Conservation (phyloP, 2,888 invertebrate genomes). For the Caenorhabditis drosophilae region DNA sequence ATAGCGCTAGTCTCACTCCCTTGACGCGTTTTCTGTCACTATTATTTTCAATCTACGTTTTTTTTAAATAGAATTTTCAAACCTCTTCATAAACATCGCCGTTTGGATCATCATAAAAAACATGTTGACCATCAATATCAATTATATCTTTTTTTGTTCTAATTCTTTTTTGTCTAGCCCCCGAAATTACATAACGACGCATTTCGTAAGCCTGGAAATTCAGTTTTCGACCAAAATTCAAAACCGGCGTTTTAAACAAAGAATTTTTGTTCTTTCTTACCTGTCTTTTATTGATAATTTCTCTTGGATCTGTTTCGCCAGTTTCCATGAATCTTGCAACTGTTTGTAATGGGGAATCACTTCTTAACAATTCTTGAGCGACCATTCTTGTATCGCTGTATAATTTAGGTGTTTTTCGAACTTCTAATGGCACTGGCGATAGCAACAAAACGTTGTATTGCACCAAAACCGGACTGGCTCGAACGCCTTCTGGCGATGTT, state of each 20-base stretch:
- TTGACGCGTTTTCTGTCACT: no score
- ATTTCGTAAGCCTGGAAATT: conserved; percentile 29
- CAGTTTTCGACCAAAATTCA: no score
- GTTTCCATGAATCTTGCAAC: conserved; percentile 29
- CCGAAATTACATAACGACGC: conserved; percentile 28
- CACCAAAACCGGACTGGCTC: conserved; percentile 31
- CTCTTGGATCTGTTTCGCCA: conserved; percentile 36
- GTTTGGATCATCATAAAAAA: conserved; percentile 19
- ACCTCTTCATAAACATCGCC: conserved; percentile 31
- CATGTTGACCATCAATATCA: conserved; percentile 3
- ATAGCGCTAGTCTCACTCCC: no score
- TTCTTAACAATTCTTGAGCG: conserved; percentile 27
- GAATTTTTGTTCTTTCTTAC: neutral
- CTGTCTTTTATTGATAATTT: conserved; percentile 35
- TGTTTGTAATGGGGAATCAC: conserved; percentile 28
- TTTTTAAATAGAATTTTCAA: neutral
- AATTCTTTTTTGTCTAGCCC: conserved; percentile 6
- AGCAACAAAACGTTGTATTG: conserved; percentile 30
- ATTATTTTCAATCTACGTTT: neutral
- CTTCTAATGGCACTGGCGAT: conserved; percentile 17
- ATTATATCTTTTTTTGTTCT: conserved; percentile 5
- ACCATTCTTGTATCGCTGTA: conserved; percentile 29
- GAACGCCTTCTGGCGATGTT: conserved; percentile 6
- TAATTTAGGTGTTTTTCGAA: conserved; percentile 30
- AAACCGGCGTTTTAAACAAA: neutral